These are phyloP conservation scores for Drosophila colorata DNA, from an alignment of 2,888 invertebrate genomes.

Conservation along the genomic window DNA sequence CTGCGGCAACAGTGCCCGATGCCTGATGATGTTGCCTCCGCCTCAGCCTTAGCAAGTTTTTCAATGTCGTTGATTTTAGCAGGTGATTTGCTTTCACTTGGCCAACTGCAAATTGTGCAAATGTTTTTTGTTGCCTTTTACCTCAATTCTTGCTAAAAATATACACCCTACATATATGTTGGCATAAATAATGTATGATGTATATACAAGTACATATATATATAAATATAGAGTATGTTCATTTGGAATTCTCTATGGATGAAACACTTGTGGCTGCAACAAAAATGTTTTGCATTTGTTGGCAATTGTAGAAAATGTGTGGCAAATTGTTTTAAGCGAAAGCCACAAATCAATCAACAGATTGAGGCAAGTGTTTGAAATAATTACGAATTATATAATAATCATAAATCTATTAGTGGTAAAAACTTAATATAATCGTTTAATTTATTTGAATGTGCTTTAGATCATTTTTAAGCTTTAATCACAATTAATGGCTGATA, in stretches of 20 bases:
- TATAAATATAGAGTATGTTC: slow-evolving; percentile 1
- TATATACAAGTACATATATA: background rate
- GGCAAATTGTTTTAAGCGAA: slow-evolving; percentile 2
- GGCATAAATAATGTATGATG: slow-evolving; percentile 12
- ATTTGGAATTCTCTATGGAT: background rate
- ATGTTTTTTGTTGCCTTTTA: slow-evolving; percentile 19
- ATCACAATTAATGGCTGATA: no score
- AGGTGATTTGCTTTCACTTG: slow-evolving; percentile 44
- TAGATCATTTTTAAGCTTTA: no score
- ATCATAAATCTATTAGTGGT: background rate
- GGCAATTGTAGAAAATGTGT: background rate
- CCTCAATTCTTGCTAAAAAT: background rate
- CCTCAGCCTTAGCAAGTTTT: slow-evolving; percentile 9
- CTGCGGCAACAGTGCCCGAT: slow-evolving; percentile 2
- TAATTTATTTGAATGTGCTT: no score
- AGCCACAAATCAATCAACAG: slow-evolving; percentile 28
- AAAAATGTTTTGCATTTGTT: slow-evolving; percentile 17
- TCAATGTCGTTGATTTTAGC: slow-evolving; percentile 33
- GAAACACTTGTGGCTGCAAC: slow-evolving; percentile 8
- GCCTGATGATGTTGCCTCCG: slow-evolving; percentile 10
- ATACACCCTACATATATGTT: background rate
- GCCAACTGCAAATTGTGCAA: slow-evolving; percentile 31
- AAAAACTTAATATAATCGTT: no score
- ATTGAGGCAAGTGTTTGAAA: slow-evolving; percentile 1
- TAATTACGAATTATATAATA: background rate